Conservation (phyloP, 2,888 invertebrate genomes). For the Girardia tigrina region DNA sequence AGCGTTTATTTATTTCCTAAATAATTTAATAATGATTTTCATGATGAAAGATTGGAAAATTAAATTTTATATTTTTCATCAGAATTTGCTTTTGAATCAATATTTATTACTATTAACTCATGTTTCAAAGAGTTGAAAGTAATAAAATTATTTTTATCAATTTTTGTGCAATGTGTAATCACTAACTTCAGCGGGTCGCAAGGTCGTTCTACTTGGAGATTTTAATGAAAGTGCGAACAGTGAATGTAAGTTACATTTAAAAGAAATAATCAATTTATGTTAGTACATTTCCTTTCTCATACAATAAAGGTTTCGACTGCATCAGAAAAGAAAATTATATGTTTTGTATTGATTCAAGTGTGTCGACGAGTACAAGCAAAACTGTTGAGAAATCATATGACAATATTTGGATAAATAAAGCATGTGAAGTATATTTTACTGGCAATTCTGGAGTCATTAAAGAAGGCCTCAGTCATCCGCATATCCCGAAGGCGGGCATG, state of each 20-base stretch:
- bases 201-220: slow-evolving; percentile 46
- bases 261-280: too few species aligned
- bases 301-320: slow-evolving; percentile 42
- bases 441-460: slow-evolving; percentile 56
- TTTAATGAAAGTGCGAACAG: slow-evolving; percentile 43
- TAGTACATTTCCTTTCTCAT: slow-evolving; percentile 30
- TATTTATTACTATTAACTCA: too few species aligned
- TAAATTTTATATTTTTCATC: too few species aligned
- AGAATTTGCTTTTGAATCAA: too few species aligned
- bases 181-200: slow-evolving; percentile 39
- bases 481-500: slow-evolving; percentile 60
- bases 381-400: slow-evolving; percentile 42
- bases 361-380: slow-evolving; percentile 42
- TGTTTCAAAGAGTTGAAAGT: too few species aligned
- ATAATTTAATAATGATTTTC: too few species aligned
- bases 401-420: slow-evolving; percentile 48
- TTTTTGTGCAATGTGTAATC: too few species aligned
- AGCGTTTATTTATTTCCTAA: too few species aligned
- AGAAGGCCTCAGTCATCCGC: slow-evolving; percentile 62
- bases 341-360: slow-evolving; percentile 40
- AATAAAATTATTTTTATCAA: too few species aligned
- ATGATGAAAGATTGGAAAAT: too few species aligned
- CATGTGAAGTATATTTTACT: slow-evolving; percentile 38
- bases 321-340: slow-evolving; percentile 41
- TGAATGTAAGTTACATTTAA: slow-evolving; percentile 41